Percentiles rank a stretch among this genome's conserved stretches.
These are phyloP conservation scores for Brachionus rubens DNA, from an alignment of 1,140 invertebrate species.

Conservation along the genomic window DNA sequence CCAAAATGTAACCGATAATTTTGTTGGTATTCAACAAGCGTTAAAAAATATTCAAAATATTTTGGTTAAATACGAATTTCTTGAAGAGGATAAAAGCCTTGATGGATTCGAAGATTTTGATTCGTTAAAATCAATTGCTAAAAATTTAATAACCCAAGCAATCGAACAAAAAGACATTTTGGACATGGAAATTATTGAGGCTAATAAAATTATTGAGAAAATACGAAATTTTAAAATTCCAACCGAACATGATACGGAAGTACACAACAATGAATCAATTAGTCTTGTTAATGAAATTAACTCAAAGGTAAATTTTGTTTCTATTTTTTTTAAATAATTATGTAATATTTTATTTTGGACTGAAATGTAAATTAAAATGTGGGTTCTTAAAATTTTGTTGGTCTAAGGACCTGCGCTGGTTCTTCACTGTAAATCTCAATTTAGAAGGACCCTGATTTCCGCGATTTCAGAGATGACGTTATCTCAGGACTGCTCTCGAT, in stretches of 20 bases:
- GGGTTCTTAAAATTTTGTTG: too few species aligned
- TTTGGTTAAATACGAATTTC: background rate
- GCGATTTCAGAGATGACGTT: too few species aligned
- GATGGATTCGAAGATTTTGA: background rate
- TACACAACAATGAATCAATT: background rate
- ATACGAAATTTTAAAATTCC: slow-evolving; percentile 44
- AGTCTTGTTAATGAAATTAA: background rate
- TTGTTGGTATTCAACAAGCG: background rate
- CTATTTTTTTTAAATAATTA: too few species aligned
- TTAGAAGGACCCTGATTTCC: too few species aligned
- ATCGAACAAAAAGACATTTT: background rate
- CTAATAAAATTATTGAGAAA: background rate
- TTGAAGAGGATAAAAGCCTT: background rate
- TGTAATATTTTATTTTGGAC: too few species aligned
- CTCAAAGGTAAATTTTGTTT: background rate
- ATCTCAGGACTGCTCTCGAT: too few species aligned
- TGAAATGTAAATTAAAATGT: too few species aligned
- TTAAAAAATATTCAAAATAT: background rate
- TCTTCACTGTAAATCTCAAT: too few species aligned
- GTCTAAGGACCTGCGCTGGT: too few species aligned
- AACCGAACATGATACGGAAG: background rate
- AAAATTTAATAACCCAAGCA: slow-evolving; percentile 1
- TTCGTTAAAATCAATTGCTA: background rate
- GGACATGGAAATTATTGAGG: background rate
- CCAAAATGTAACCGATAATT: background rate